Evolutionary conservation across 2,888 invertebrate species (phyloP).

Genomic region (Epistrophe eligans): DNA sequence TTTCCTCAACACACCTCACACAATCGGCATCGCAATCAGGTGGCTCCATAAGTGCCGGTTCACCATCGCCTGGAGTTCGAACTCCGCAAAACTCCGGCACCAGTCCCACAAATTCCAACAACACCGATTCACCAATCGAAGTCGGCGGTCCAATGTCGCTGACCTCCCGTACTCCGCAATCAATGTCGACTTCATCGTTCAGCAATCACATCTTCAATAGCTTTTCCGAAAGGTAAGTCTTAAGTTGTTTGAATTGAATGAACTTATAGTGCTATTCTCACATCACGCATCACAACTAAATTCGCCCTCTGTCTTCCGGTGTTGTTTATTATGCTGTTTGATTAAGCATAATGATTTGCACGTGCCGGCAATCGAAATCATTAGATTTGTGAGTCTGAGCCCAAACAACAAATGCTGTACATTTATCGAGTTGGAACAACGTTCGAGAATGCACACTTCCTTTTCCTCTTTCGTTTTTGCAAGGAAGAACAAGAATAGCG

Average conservation of each 20-base stretch:
- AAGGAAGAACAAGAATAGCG: constrained; percentile 18
- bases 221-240: constrained; percentile 85
- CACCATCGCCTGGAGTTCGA: constrained; percentile 83
- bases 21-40: constrained; percentile 84
- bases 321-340: constrained; percentile 77
- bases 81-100: constrained; percentile 82
- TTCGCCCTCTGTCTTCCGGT: constrained; percentile 71
- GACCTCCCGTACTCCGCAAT: constrained; percentile 79
- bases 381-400: constrained; percentile 74
- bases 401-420: constrained; percentile 61
- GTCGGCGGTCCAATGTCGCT: constrained; percentile 84
- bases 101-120: constrained; percentile 86
- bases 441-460: constrained; percentile 71
- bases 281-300: constrained; percentile 61
- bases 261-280: constrained; percentile 14
- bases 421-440: constrained; percentile 73
- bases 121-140: constrained; percentile 86
- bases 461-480: constrained; percentile 44
- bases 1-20: constrained; percentile 83
- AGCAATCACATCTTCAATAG: constrained; percentile 88
- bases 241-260: constrained; percentile 7
- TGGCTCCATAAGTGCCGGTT: constrained; percentile 85
- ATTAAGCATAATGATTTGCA: constrained; percentile 78
- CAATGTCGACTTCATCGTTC: constrained; percentile 86
- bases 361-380: constrained; percentile 79